Evolutionary conservation across 2,113 vertebrate genomes (phyloP).

Genomic region (Cichladusa arquata): DNA sequence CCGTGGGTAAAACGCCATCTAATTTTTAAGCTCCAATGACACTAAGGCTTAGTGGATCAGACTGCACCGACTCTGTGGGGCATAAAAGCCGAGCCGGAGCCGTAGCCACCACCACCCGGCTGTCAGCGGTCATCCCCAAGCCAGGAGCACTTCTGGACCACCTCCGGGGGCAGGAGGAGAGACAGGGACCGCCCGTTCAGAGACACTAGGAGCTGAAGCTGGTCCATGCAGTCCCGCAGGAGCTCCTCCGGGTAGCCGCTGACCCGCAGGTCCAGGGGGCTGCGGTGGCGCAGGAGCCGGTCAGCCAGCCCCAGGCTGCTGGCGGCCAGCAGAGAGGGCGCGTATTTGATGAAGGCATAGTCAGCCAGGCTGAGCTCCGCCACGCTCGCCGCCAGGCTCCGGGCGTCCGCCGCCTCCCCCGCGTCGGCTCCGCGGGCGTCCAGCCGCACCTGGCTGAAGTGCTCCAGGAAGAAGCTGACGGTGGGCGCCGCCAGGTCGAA

Average conservation of each 20-base stretch:
- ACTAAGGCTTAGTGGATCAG: background rate
- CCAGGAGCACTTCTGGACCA: slow-evolving; percentile 42
- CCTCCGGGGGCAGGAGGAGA: slow-evolving; percentile 45
- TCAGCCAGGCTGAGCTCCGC: slow-evolving; percentile 90
- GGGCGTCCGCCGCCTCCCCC: slow-evolving; percentile 39
- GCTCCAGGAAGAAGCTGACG: slow-evolving; percentile 87
- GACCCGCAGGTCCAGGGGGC: slow-evolving; percentile 22
- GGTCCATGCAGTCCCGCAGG: slow-evolving; percentile 79
- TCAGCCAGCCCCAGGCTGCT: slow-evolving; percentile 81
- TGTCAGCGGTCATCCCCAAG: background rate
- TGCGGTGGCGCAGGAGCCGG: slow-evolving; percentile 68
- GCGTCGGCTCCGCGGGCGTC: background rate
- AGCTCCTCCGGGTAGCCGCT: slow-evolving; percentile 47
- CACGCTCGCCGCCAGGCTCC: slow-evolving; percentile 76
- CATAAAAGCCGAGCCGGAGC: background rate
- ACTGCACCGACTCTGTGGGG: background rate
- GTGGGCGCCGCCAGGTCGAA: slow-evolving; percentile 88
- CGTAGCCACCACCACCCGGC: background rate
- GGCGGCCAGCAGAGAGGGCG: slow-evolving; percentile 84
- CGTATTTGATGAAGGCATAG: slow-evolving; percentile 85
- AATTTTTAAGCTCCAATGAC: background rate
- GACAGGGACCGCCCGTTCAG: slow-evolving; percentile 80
- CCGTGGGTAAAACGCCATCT: background rate
- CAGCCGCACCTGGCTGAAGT: slow-evolving; percentile 76
- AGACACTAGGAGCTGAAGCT: slow-evolving; percentile 83